A percentile compares a stretch with the other conserved stretches of the same genome.
Conservation (phyloP, 2,113 vertebrate genomes). For the Paradisaea rubra region DNA sequence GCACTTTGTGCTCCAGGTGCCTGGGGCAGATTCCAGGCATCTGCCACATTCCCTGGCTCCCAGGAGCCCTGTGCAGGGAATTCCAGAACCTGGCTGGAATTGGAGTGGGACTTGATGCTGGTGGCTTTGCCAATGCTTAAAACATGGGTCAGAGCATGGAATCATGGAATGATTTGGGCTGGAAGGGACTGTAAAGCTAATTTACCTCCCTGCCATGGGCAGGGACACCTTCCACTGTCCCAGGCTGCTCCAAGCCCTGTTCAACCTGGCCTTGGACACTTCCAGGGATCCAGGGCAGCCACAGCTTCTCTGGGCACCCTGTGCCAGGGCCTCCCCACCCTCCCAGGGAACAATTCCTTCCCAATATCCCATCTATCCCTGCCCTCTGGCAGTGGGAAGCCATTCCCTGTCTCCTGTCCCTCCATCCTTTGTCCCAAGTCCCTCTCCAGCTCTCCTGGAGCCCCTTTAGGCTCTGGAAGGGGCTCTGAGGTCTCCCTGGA, state of each 20-base stretch:
- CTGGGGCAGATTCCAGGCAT: not conserved
- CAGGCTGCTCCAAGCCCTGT: accelerated
- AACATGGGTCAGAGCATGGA: not conserved
- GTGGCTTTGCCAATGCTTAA: not conserved
- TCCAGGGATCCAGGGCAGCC: not conserved
- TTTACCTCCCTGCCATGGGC: not conserved
- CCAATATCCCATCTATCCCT: not conserved
- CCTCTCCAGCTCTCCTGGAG: not conserved
- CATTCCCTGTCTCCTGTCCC: not conserved
- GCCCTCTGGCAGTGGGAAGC: not conserved
- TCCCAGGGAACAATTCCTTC: not conserved
- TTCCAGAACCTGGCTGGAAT: not conserved
- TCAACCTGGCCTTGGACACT: not conserved
- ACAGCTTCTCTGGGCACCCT: not conserved
- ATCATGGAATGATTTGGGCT: not conserved
- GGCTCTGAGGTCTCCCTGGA: not conserved
- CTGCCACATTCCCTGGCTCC: not conserved
- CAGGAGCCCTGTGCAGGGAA: not conserved
- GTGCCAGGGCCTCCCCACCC: not conserved
- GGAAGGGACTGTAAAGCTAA: not conserved
- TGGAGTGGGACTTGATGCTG: not conserved
- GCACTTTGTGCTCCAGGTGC: not conserved
- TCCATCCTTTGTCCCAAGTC: not conserved
- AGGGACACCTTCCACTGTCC: not conserved
- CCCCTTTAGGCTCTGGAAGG: accelerated